phyloP scores from a whole-genome alignment of 2,888 invertebrate species.

The Metacarcinus magister region DNA sequence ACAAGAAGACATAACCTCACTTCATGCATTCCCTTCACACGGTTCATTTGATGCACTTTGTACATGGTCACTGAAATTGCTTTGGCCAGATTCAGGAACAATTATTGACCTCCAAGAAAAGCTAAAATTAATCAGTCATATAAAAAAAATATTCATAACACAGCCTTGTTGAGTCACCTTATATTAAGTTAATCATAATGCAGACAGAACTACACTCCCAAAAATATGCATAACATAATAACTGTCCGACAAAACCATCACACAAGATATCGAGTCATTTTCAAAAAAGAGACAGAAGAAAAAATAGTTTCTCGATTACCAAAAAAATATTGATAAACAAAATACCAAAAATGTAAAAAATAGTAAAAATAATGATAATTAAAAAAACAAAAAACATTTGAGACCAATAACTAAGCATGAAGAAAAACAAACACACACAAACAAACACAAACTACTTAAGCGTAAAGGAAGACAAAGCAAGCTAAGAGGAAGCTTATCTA shows the following conservation, averaged over 20 bases:
- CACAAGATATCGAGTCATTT: background rate
- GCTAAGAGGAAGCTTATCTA: background rate
- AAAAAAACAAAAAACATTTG: background rate
- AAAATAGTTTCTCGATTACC: background rate
- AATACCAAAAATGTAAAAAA: background rate
- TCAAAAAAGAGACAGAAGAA: background rate
- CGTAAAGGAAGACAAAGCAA: slow-evolving; percentile 5
- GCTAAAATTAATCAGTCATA: background rate
- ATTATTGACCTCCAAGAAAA: background rate
- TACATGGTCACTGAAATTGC: background rate
- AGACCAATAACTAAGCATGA: background rate
- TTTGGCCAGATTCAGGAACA: background rate
- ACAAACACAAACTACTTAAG: background rate
- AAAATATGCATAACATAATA: background rate
- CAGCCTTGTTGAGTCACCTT: slow-evolving; percentile 20
- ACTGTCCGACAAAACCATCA: background rate
- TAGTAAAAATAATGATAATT: background rate
- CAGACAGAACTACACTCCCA: background rate
- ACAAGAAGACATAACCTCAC: background rate
- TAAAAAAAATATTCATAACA: background rate
- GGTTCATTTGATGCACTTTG: no score
- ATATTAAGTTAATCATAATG: background rate
- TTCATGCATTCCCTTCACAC: background rate
- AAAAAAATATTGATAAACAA: background rate
- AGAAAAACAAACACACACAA: background rate